Evolutionary conservation across 2,888 invertebrate species (phyloP).

Genomic region (Myopa tessellatipennis): DNA sequence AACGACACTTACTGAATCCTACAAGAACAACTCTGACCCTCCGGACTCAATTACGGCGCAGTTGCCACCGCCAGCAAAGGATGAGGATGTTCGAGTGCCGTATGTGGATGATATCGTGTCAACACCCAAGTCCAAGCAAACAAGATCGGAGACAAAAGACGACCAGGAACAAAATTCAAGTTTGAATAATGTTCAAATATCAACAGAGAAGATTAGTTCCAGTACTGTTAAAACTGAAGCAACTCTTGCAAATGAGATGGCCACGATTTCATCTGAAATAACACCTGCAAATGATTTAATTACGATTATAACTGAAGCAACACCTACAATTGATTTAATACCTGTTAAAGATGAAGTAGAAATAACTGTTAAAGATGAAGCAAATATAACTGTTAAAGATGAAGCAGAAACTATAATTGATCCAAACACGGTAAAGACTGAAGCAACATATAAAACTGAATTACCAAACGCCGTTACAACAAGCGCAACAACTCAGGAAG

Average conservation of each 20-base stretch:
- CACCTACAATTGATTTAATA: constrained; percentile 33
- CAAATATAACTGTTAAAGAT: constrained; percentile 24
- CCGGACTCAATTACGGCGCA: constrained; percentile 62
- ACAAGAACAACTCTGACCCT: constrained; percentile 30
- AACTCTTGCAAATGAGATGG: neutral
- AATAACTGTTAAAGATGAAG: neutral
- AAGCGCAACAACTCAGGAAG: neutral
- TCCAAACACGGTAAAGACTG: neutral
- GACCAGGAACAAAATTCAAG: constrained; percentile 44
- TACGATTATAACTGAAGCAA: neutral
- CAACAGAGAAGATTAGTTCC: constrained; percentile 34
- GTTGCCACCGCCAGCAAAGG: constrained; percentile 58
- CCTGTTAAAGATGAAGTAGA: constrained; percentile 2
- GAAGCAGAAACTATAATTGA: neutral
- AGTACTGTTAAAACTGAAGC: constrained; percentile 35
- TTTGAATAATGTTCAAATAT: constrained; percentile 36
- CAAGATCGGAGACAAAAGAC: constrained; percentile 31
- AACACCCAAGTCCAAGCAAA: neutral
- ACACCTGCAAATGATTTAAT: neutral
- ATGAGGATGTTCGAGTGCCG: constrained; percentile 54
- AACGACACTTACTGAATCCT: constrained; percentile 39
- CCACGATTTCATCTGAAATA: neutral
- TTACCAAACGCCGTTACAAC: neutral
- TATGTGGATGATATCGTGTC: constrained; percentile 46
- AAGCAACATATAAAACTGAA: neutral